These are phyloP conservation scores for Nesoenas mayeri DNA, from an alignment of 2,113 vertebrate genomes.

Conservation along the genomic window DNA sequence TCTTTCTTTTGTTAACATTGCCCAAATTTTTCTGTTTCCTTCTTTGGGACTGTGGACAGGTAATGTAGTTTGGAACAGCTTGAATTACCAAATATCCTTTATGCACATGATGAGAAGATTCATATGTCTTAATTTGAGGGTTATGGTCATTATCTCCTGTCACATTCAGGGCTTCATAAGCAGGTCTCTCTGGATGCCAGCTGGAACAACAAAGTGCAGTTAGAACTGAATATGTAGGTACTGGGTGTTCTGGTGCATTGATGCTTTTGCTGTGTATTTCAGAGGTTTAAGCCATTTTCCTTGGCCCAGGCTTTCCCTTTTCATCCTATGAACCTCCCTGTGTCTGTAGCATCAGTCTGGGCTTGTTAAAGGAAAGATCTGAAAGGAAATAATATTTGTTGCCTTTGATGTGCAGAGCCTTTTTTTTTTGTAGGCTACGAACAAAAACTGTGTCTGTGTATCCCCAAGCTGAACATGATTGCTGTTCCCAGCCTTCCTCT, in stretches of 20 bases:
- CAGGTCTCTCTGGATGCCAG: neutral
- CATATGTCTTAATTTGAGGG: neutral
- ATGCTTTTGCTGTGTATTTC: neutral
- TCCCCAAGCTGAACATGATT: slow-evolving; percentile 33
- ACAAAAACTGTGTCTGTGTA: slow-evolving; percentile 18
- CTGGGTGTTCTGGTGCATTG: neutral
- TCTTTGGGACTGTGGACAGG: neutral
- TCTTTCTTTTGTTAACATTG: neutral
- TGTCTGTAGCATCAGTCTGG: neutral
- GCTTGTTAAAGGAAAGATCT: neutral
- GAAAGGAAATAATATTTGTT: neutral
- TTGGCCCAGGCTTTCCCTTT: neutral
- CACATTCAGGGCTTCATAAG: neutral
- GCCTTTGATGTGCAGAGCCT: slow-evolving; percentile 1
- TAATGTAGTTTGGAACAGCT: neutral
- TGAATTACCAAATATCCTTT: neutral
- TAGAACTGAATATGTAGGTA: neutral
- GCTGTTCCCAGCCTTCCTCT: neutral
- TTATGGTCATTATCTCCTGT: neutral
- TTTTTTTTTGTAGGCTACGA: neutral
- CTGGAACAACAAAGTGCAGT: neutral
- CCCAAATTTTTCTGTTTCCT: neutral
- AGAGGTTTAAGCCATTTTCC: neutral
- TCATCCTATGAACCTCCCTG: neutral
- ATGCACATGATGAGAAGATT: neutral